These are phyloP conservation scores for Brachypodius melanocephalos DNA, from an alignment of 2,113 vertebrate species.

Conservation along the genomic window DNA sequence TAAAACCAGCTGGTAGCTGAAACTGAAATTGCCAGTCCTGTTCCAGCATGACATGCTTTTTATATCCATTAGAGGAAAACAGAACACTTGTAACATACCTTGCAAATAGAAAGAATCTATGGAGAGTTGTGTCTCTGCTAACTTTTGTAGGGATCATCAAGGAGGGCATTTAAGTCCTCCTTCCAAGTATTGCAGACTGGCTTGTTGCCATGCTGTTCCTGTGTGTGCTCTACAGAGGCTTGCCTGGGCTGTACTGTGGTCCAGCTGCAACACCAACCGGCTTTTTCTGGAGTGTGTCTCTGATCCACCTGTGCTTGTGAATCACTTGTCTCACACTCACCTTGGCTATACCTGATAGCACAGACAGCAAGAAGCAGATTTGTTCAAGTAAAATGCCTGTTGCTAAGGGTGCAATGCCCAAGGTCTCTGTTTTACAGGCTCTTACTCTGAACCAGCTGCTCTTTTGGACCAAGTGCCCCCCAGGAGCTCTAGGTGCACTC, in stretches of 20 bases:
- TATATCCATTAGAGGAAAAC: background rate
- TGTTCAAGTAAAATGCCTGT: background rate
- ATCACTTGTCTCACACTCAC: background rate
- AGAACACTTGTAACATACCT: background rate
- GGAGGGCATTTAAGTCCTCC: background rate
- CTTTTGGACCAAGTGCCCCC: background rate
- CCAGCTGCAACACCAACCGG: background rate
- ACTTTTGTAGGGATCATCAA: background rate
- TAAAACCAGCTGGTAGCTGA: background rate
- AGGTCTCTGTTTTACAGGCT: background rate
- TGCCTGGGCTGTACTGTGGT: background rate
- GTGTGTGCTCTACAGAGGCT: background rate
- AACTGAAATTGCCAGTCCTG: background rate
- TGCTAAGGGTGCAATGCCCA: background rate
- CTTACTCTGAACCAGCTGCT: background rate
- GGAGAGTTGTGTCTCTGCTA: background rate
- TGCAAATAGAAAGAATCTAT: background rate
- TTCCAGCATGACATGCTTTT: background rate
- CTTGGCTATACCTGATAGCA: background rate
- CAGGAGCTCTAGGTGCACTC: background rate
- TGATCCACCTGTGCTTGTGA: fast-evolving
- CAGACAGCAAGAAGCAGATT: background rate
- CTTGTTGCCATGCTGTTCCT: background rate
- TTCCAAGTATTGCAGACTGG: background rate
- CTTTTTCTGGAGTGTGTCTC: background rate